Evolutionary conservation across 2,888 invertebrate species (phyloP).

Genomic region (Malthinus seriepunctatus): DNA sequence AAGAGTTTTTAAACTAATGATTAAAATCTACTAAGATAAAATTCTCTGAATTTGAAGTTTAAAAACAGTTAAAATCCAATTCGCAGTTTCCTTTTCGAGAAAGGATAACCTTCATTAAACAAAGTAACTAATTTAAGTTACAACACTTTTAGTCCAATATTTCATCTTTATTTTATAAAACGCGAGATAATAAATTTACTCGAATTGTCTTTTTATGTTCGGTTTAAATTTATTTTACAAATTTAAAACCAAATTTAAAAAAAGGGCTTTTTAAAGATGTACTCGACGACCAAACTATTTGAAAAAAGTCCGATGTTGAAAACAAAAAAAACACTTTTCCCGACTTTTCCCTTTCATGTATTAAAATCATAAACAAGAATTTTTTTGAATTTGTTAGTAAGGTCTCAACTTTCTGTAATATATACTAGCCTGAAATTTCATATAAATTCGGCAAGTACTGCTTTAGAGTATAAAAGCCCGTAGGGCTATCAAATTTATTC

Average conservation of each 20-base stretch:
- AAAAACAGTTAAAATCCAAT: conserved; percentile 3
- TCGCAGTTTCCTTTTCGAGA: conserved; percentile 5
- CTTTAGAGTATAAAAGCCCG: too few relatives aligned
- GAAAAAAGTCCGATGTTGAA: too few relatives aligned
- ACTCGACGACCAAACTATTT: too few relatives aligned
- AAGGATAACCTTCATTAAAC: conserved; percentile 16
- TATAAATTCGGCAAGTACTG: too few relatives aligned
- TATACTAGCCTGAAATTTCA: too few relatives aligned
- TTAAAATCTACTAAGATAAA: too few relatives aligned
- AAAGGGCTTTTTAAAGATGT: too few relatives aligned
- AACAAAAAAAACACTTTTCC: background rate
- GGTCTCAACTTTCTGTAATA: too few relatives aligned
- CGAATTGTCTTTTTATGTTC: conserved; percentile 5
- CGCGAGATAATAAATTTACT: conserved; percentile 5
- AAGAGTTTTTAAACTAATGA: conserved; percentile 7
- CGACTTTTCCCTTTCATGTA: background rate
- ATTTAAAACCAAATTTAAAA: conserved; percentile 1
- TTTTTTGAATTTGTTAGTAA: too few relatives aligned
- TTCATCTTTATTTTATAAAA: conserved; percentile 10
- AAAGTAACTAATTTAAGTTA: conserved; percentile 13
- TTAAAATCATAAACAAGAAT: background rate
- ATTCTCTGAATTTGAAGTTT: background rate
- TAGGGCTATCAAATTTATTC: too few relatives aligned
- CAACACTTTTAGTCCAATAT: conserved; percentile 18
- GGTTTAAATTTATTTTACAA: conserved; percentile 6